Conservation (phyloP, 2,113 vertebrate species). For the Alligator mississippiensis region DNA sequence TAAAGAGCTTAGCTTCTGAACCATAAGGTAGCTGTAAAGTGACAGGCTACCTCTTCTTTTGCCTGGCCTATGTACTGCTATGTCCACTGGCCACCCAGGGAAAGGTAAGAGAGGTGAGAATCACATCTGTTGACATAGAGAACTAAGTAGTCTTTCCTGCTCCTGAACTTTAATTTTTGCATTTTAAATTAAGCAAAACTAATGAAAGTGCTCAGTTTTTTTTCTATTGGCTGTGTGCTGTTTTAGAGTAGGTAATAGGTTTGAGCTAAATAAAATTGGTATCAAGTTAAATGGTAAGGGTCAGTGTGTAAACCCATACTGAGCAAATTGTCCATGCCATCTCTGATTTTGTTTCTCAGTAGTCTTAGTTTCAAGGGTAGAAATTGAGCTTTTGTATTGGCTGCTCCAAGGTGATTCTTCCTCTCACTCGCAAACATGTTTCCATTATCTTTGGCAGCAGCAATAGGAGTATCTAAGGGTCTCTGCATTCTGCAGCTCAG, state of each 20-base stretch:
- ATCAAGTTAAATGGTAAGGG: neutral
- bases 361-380: neutral
- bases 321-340: conserved; percentile 16
- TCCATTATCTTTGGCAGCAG: neutral
- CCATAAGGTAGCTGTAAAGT: neutral
- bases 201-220: conserved; percentile 60
- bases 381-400: neutral
- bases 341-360: neutral
- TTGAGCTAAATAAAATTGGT: conserved; percentile 28
- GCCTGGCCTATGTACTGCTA: neutral
- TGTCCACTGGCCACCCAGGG: neutral
- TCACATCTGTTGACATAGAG: neutral
- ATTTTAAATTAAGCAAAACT: conserved; percentile 73
- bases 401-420: neutral
- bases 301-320: neutral
- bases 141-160: conserved; percentile 26
- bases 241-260: conserved; percentile 25
- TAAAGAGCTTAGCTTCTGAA: neutral
- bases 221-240: conserved; percentile 61
- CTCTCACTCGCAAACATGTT: neutral
- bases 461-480: neutral
- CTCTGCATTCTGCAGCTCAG: neutral
- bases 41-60: neutral
- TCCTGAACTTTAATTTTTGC: conserved; percentile 71
- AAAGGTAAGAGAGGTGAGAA: neutral